Evolutionary conservation across 2,888 invertebrate genomes (phyloP).

Genomic region (Bruchidius siliquastri): DNA sequence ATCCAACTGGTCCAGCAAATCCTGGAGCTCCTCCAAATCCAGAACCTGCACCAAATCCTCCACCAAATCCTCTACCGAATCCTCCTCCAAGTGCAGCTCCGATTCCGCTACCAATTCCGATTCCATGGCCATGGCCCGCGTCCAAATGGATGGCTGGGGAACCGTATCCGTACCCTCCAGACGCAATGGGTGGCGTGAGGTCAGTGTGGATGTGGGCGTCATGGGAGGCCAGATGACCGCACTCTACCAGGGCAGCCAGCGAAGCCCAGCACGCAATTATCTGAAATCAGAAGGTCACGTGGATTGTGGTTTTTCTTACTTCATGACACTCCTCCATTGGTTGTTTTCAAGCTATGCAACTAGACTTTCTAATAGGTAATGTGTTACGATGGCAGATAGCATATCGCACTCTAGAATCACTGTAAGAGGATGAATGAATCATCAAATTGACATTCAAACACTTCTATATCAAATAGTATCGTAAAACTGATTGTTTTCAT

Average conservation of each 20-base stretch:
- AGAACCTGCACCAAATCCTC: slow-evolving; percentile 8
- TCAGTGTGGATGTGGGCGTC: slow-evolving; percentile 20
- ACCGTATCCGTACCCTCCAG: slow-evolving; percentile 9
- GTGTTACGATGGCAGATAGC: no score
- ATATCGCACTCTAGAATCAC: no score
- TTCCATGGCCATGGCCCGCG: slow-evolving; percentile 5
- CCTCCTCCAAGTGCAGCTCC: slow-evolving; percentile 5
- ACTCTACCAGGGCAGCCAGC: slow-evolving; percentile 20
- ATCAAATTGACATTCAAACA: no score
- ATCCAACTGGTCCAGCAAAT: slow-evolving; percentile 4
- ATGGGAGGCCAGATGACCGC: slow-evolving; percentile 27
- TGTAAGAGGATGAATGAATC: no score
- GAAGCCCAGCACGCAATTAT: neutral
- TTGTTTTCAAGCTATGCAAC: no score
- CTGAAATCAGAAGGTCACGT: neutral
- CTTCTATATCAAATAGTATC: no score
- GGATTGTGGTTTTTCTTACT: no score
- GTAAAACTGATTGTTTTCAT: no score
- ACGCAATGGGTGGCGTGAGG: slow-evolving; percentile 27
- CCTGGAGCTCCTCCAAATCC: slow-evolving; percentile 8
- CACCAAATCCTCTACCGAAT: slow-evolving; percentile 11
- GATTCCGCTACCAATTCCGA: neutral
- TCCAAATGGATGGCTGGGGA: neutral
- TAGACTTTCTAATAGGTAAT: no score
- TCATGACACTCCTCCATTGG: no score